phyloP scores from a whole-genome alignment of 2,888 invertebrate genomes.

The Torymus texanus region DNA sequence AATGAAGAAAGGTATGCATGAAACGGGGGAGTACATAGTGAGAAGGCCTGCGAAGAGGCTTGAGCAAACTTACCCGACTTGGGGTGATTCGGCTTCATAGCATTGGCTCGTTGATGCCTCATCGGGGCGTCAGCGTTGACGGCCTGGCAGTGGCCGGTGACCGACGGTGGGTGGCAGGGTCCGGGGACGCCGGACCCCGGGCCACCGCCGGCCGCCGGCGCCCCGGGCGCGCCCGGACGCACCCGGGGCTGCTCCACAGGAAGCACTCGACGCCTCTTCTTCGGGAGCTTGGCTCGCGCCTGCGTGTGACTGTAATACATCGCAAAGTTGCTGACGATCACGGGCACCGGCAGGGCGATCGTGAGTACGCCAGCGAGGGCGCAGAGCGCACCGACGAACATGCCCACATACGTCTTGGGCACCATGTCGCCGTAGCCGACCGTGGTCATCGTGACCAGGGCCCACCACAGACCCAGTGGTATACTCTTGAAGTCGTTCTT shows the following conservation, averaged over 20 bases:
- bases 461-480: constrained; percentile 99
- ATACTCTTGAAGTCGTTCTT: constrained; percentile 99
- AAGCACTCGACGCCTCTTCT: constrained; percentile 96
- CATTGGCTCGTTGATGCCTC: constrained; percentile 88
- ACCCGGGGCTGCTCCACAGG: constrained; percentile 91
- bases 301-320: constrained; percentile 97
- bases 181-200: constrained; percentile 74
- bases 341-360: constrained; percentile 98
- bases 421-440: constrained; percentile 99
- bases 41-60: too few relatives aligned
- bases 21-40: not conserved
- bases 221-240: constrained; percentile 71
- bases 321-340: constrained; percentile 99
- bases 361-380: constrained; percentile 98
- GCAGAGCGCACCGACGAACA: constrained; percentile 98
- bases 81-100: constrained; percentile 90
- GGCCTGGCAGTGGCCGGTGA: constrained; percentile 60
- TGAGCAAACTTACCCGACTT: constrained; percentile 83
- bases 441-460: constrained; percentile 98
- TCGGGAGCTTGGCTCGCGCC: constrained; percentile 98
- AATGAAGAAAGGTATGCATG: too few relatives aligned
- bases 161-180: constrained; percentile 59
- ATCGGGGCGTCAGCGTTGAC: constrained; percentile 74
- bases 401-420: constrained; percentile 98
- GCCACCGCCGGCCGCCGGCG: constrained; percentile 68